phyloP scores from a whole-genome alignment of 2,888 invertebrate species.

The Timandra comae region DNA sequence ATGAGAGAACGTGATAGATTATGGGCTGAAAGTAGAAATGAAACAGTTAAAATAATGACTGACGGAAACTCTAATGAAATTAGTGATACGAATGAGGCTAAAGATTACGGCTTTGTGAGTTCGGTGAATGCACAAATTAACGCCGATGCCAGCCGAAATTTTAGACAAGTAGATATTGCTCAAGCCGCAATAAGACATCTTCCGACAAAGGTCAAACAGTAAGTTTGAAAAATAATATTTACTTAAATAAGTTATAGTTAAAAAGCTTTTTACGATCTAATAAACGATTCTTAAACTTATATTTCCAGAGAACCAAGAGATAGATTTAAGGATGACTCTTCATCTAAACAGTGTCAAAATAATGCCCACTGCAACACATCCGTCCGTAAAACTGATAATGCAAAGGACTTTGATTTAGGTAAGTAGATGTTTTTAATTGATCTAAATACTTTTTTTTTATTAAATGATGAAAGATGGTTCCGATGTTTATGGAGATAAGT shows the following conservation, averaged over 20 bases:
- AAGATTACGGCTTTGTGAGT: slow-evolving; percentile 21
- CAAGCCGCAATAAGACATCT: slow-evolving; percentile 22
- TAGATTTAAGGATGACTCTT: slow-evolving; percentile 34
- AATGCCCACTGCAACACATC: slow-evolving; percentile 51
- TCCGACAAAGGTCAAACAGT: slow-evolving; percentile 29
- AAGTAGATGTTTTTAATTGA: slow-evolving; percentile 28
- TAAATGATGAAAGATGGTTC: no score
- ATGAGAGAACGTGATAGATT: slow-evolving; percentile 62
- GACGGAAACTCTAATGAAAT: slow-evolving; percentile 65
- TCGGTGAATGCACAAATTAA: slow-evolving; percentile 23
- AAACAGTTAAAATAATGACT: slow-evolving; percentile 30
- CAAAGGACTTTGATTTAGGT: slow-evolving; percentile 60
- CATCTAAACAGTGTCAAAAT: slow-evolving; percentile 33
- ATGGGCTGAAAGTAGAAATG: slow-evolving; percentile 48
- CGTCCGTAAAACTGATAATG: slow-evolving; percentile 57
- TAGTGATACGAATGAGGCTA: slow-evolving; percentile 28
- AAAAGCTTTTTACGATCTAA: no score
- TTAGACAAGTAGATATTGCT: slow-evolving; percentile 17
- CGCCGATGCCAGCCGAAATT: slow-evolving; percentile 20
- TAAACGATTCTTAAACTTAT: no score
- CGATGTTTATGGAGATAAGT: no score
- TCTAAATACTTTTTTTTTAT: no score
- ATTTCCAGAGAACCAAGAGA: slow-evolving; percentile 46
- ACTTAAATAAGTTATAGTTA: no score
- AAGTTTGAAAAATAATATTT: slow-evolving; percentile 30